These are phyloP conservation scores for Tenthredo amoena DNA, from an alignment of 2,888 invertebrate species.

Conservation along the genomic window DNA sequence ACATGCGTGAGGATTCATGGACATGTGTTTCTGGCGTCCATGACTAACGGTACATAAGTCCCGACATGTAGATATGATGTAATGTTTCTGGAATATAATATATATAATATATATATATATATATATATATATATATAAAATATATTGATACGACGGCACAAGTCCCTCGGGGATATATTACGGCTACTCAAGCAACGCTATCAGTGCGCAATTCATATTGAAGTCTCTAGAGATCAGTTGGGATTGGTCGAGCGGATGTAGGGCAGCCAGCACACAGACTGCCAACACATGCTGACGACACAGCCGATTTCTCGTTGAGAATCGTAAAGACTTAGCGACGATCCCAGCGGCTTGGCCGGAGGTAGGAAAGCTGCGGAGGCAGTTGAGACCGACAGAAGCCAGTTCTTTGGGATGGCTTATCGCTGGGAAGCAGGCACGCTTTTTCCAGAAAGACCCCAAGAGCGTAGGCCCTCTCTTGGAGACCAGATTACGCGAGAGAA, in stretches of 20 bases:
- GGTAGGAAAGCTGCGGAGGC: conserved; percentile 62
- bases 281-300: conserved; percentile 31
- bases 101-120: not conserved
- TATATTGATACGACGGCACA: conserved; percentile 38
- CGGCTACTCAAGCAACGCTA: conserved; percentile 52
- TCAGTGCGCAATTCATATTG: conserved; percentile 69
- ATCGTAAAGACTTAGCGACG: conserved; percentile 64
- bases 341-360: conserved; percentile 56
- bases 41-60: not conserved
- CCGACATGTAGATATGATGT: conserved; percentile 9
- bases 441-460: conserved; percentile 56
- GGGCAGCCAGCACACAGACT: conserved; percentile 60
- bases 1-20: not conserved
- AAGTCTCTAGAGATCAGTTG: conserved; percentile 69
- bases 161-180: conserved; percentile 47
- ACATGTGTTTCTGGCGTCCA: not conserved
- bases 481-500: conserved; percentile 52
- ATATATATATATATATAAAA: not conserved
- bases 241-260: conserved; percentile 68
- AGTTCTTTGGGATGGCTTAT: conserved; percentile 73
- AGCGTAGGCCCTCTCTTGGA: conserved; percentile 53
- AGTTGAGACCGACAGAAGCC: conserved; percentile 64
- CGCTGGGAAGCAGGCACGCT: conserved; percentile 71
- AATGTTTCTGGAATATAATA: not conserved
- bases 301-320: conserved; percentile 67